A percentile compares a stretch with the other conserved stretches of the same genome.
These are phyloP conservation scores for Phylloscopus trochilus DNA, from an alignment of 2,113 vertebrate genomes.

Conservation along the genomic window DNA sequence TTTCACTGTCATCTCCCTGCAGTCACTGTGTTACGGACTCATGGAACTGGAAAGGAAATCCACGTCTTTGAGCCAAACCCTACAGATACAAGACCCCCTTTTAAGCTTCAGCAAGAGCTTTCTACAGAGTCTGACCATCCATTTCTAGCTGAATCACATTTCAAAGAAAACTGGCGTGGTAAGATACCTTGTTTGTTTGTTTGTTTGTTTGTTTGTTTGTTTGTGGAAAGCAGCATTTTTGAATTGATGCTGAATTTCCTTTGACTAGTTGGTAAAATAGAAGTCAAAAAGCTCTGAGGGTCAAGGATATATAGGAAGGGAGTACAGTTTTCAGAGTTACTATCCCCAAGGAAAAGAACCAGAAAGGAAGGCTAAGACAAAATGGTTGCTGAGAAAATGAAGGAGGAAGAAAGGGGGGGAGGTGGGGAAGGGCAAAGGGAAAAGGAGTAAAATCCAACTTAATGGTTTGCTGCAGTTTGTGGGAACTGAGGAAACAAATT, in stretches of 20 bases:
- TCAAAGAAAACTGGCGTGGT: background rate
- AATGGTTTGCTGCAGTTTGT: conserved; percentile 23
- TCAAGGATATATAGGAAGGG: background rate
- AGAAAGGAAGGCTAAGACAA: background rate
- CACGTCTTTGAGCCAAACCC: background rate
- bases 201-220: too few relatives aligned
- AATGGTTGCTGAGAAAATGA: background rate
- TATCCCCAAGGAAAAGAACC: background rate
- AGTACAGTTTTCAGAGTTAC: background rate
- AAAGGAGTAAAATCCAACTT: background rate
- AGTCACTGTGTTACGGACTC: background rate
- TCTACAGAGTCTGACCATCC: background rate
- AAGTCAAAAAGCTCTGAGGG: background rate
- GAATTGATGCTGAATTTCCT: background rate
- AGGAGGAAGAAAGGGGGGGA: background rate
- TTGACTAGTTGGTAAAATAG: background rate
- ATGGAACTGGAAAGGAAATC: background rate
- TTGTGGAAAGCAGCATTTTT: background rate
- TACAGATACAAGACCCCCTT: background rate
- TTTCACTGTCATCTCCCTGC: background rate
- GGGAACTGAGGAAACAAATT: conserved; percentile 33
- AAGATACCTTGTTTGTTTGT: too few relatives aligned
- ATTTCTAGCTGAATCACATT: background rate
- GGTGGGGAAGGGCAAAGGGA: accelerated
- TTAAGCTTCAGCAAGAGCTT: background rate